Base-by-base conservation (phyloP, 2,888 invertebrate species). In the Gasteruption jaculator region DNA sequence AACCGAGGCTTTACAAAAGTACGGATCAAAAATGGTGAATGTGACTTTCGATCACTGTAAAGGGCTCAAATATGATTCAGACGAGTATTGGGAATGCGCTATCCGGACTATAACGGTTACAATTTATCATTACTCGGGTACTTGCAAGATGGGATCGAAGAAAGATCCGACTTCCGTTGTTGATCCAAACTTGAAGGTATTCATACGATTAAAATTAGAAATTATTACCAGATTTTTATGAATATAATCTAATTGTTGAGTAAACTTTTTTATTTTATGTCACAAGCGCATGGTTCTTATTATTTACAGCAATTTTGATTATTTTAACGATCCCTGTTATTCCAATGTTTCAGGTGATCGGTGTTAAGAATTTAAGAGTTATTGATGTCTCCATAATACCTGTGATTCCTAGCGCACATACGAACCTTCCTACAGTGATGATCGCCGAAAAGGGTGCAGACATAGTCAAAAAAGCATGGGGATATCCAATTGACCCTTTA, bases 361-460 rank as follows among this genome's bases (percentile, higher is more conserved):
- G 91, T 2, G 73, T 92, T 0, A 73, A 80, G 38, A 85, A 87
- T 8, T 73, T 92, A 18, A 75, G 91, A 48, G 88, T 91, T 12
- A 84, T 91, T 52, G 91, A 91, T 62, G 90, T 89, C 20, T 87
- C 88, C 57, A 82, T 91, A 53, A 91, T 91, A 89, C 91, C 91
- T 1, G 85, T 85, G 2, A 88, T 91, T 54, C 84, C 83, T 19
- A 89, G 90, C 59, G 91, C 91, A 5, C 91, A 92, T 61, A 91
- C 91, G 1, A 91, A 91, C 67, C 91, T 91, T 1, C 90, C 91
- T 0, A 83, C 85, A n/a, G 88, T 91, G 35, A 91, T 91, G 91
- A 87, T 91, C 21, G 91, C 82, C 1, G 91, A 92, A 61, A 91
- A 91, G 65, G 91, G 89, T 4, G 79, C 91, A 0, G 91, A 91